phyloP scores from a whole-genome alignment of 2,797 vertebrate genomes.

The Geotrypetes seraphini region DNA sequence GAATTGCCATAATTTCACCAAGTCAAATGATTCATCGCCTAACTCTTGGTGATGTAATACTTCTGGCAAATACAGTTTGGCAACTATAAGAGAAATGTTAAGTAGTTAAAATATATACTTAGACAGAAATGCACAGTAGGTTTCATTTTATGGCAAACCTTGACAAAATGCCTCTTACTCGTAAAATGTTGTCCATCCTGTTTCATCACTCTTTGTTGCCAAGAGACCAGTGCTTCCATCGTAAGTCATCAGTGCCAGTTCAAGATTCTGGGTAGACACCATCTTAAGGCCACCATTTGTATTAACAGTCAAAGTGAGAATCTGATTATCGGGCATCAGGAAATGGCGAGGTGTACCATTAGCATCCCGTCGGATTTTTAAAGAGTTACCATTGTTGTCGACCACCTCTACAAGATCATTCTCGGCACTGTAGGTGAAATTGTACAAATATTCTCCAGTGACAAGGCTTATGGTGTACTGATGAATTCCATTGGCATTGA shows the following conservation, averaged over 20 bases:
- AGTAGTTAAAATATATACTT: no score
- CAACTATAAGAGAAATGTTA: no score
- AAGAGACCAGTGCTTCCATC: constrained; percentile 85
- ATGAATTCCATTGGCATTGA: constrained; percentile 86
- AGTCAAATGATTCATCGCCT: no score
- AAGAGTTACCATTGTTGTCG: constrained; percentile 87
- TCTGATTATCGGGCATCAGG: constrained; percentile 90
- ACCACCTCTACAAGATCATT: constrained; percentile 75
- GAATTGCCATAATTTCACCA: no score
- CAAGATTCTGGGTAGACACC: constrained; percentile 79
- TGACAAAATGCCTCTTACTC: no score
- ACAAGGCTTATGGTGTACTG: constrained; percentile 90
- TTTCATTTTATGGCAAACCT: no score
- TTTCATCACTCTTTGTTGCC: constrained; percentile 93
- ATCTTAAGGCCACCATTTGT: constrained; percentile 79
- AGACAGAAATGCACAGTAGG: constrained; percentile 24
- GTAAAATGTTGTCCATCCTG: constrained; percentile 97
- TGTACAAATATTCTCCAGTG: constrained; percentile 88
- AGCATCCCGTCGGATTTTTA: constrained; percentile 82
- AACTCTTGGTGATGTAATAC: no score
- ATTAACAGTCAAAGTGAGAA: constrained; percentile 83
- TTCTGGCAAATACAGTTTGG: no score
- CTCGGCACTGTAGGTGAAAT: constrained; percentile 84
- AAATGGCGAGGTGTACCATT: constrained; percentile 78
- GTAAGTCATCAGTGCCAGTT: constrained; percentile 91